Evolutionary conservation across 2,113 vertebrate genomes (phyloP).

Genomic region (Tychaedon coryphoeus): DNA sequence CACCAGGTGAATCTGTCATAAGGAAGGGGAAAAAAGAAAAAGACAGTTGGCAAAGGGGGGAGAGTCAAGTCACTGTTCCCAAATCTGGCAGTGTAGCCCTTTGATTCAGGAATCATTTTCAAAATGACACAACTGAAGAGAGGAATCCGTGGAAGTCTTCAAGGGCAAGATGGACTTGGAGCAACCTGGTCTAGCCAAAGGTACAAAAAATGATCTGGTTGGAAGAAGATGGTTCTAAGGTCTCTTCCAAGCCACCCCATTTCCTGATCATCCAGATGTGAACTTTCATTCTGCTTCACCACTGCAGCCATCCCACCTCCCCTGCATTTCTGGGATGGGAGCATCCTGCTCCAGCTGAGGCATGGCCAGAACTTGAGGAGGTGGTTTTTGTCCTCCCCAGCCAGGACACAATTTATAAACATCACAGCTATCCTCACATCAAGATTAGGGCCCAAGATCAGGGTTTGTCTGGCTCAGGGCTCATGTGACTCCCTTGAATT

Average conservation of each 20-base stretch:
- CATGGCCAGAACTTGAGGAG: background rate
- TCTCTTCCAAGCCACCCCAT: background rate
- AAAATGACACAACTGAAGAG: background rate
- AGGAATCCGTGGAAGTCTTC: background rate
- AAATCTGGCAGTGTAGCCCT: background rate
- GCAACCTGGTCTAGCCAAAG: background rate
- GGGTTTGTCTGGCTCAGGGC: background rate
- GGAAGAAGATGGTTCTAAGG: background rate
- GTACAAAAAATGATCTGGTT: background rate
- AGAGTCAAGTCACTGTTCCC: background rate
- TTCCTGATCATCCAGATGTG: background rate
- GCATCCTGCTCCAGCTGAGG: background rate
- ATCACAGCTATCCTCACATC: background rate
- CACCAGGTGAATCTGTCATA: background rate
- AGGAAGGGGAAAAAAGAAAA: background rate
- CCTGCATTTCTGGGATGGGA: background rate
- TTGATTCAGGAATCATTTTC: background rate
- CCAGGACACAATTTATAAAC: background rate
- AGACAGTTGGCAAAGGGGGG: fast-evolving
- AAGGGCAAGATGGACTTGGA: background rate
- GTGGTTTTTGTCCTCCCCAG: background rate
- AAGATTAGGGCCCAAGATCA: background rate
- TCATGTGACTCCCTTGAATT: background rate
- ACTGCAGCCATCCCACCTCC: background rate
- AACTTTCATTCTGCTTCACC: background rate